Evolutionary conservation across 2,113 vertebrate genomes (phyloP).

Genomic region (Lycocorax pyrrhopterus): DNA sequence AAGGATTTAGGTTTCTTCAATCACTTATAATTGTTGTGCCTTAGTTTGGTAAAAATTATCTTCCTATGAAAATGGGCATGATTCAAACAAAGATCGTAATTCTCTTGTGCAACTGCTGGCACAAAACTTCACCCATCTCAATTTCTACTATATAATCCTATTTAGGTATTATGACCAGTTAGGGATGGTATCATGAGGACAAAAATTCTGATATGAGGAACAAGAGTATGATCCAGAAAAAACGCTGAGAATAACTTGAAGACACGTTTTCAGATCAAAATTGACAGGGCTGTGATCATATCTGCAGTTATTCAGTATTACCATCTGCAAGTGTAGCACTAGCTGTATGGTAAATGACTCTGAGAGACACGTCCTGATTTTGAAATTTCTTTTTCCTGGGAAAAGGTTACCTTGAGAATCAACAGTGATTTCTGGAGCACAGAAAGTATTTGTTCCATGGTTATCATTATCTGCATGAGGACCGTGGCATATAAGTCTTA

Average conservation of each 20-base stretch:
- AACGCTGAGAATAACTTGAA: not conserved
- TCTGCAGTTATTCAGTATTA: not conserved
- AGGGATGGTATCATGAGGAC: not conserved
- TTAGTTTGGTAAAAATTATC: not conserved
- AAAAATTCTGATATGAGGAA: not conserved
- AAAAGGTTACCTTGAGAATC: not conserved
- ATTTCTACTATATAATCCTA: not conserved
- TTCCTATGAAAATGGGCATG: not conserved
- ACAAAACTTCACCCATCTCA: not conserved
- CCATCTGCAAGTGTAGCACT: not conserved
- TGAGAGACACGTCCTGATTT: not conserved
- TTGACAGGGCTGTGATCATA: not conserved
- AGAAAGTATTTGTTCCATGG: not conserved
- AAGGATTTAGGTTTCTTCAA: not conserved
- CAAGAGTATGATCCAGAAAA: not conserved
- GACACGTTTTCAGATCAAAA: not conserved
- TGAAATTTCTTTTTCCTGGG: not conserved
- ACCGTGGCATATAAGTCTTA: not conserved
- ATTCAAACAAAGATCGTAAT: not conserved
- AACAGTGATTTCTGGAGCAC: not conserved
- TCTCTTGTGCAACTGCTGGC: not conserved
- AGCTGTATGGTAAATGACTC: not conserved
- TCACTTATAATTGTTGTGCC: not conserved
- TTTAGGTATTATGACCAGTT: not conserved
- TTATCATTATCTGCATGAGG: not conserved